Evolutionary conservation across 2,888 invertebrate species (phyloP).

Genomic region (Romanomermis culicivorax): DNA sequence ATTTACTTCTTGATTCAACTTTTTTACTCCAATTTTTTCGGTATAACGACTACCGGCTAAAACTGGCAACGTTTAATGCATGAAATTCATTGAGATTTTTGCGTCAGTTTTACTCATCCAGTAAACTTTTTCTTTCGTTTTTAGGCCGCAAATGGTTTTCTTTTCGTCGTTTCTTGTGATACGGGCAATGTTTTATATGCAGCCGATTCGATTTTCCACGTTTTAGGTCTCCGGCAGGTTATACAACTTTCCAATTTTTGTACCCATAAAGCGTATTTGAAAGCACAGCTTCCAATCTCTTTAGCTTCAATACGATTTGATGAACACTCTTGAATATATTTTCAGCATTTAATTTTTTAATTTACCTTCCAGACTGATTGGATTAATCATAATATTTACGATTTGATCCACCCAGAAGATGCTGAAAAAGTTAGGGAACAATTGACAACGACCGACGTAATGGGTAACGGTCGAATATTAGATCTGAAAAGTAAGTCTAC

Average conservation of each 20-base stretch:
- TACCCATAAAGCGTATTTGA: no score
- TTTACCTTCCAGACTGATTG: slow-evolving; percentile 56
- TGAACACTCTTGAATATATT: no score
- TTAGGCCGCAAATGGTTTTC: slow-evolving; percentile 84
- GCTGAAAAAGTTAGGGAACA: slow-evolving; percentile 84
- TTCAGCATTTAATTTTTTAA: no score
- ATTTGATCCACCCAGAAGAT: slow-evolving; percentile 92
- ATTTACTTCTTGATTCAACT: no score
- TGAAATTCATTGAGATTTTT: no score
- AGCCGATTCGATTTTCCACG: slow-evolving; percentile 91
- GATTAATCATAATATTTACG: slow-evolving; percentile 84
- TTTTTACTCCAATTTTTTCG: no score
- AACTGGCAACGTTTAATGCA: no score
- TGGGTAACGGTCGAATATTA: slow-evolving; percentile 52
- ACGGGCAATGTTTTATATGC: slow-evolving; percentile 90
- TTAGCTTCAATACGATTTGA: no score
- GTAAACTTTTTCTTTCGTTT: slow-evolving; percentile 14
- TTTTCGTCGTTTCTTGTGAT: slow-evolving; percentile 88
- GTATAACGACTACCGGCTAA: no score
- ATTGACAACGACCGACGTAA: slow-evolving; percentile 64
- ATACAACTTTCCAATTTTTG: no score
- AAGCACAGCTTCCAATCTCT: no score
- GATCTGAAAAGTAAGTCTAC: slow-evolving; percentile 57
- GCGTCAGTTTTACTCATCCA: slow-evolving; percentile 3
- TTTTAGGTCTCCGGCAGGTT: slow-evolving; percentile 84